These are phyloP conservation scores for Schizothorax lantsangensis DNA, from an alignment of 2,797 vertebrate genomes.

Conservation along the genomic window DNA sequence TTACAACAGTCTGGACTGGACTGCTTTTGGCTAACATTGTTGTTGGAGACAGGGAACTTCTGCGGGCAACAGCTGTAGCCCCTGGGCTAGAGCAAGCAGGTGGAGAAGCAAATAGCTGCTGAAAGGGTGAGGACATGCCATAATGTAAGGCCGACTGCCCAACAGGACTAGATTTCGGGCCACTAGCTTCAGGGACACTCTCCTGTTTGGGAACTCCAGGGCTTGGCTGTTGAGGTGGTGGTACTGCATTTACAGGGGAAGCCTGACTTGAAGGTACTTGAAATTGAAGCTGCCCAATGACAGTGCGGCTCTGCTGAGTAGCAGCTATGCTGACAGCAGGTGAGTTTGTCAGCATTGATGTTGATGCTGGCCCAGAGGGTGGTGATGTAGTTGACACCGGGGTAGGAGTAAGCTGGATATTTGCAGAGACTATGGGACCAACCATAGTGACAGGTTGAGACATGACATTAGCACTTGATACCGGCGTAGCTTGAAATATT, in stretches of 20 bases:
- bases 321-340: constrained; percentile 71
- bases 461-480: constrained; percentile 86
- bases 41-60: constrained; percentile 84
- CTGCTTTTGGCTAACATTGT: constrained; percentile 83
- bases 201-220: constrained; percentile 79
- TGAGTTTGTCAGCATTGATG: constrained; percentile 74
- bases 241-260: constrained; percentile 67
- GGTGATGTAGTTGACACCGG: constrained; percentile 62
- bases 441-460: constrained; percentile 90
- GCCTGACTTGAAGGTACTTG: constrained; percentile 70
- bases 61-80: constrained; percentile 77
- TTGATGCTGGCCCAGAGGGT: constrained; percentile 52
- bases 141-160: constrained; percentile 69
- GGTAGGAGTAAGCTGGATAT: constrained; percentile 86
- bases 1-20: constrained; percentile 79
- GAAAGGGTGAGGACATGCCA: constrained; percentile 72
- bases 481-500: constrained; percentile 89
- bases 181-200: constrained; percentile 72
- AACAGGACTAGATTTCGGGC: constrained; percentile 70
- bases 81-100: constrained; percentile 86
- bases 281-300: constrained; percentile 82
- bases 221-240: constrained; percentile 71
- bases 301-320: constrained; percentile 77
- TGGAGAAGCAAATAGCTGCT: constrained; percentile 80
- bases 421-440: constrained; percentile 89